phyloP scores from a whole-genome alignment of 1,140 invertebrate genomes.

The Nephila pilipes region DNA sequence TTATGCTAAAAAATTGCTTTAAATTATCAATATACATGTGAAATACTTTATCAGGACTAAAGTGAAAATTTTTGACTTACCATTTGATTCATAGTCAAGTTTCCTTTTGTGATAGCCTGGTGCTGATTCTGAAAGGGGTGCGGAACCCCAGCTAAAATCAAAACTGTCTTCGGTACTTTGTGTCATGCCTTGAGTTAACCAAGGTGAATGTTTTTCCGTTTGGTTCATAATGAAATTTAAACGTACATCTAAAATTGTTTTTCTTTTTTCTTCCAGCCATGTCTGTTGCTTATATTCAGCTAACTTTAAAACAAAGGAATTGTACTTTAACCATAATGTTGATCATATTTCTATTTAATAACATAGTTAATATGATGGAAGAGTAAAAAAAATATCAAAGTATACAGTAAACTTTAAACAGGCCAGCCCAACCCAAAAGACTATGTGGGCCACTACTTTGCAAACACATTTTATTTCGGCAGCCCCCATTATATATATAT shows the following conservation, averaged over 20 bases:
- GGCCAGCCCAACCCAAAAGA: no score
- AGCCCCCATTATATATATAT: no score
- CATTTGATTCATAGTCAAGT: not conserved
- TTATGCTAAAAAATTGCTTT: no score
- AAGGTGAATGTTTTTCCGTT: slow-evolving; percentile 98
- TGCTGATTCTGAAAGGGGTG: slow-evolving; percentile 65
- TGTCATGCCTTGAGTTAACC: slow-evolving; percentile 91
- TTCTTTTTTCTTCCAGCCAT: slow-evolving; percentile 95
- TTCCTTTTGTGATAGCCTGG: slow-evolving; percentile 60
- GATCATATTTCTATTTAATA: no score
- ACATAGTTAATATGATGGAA: no score
- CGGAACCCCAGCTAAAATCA: slow-evolving; percentile 63
- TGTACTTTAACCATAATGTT: no score
- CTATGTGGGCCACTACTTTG: no score
- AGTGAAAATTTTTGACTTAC: not conserved
- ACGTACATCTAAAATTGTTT: slow-evolving; percentile 97
- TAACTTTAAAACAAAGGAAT: slow-evolving; percentile 83
- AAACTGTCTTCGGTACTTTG: slow-evolving; percentile 80
- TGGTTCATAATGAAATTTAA: slow-evolving; percentile 99
- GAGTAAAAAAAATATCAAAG: no score
- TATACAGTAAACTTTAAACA: no score
- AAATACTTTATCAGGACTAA: no score
- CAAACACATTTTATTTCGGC: no score
- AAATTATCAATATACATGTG: no score
- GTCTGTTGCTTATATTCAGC: slow-evolving; percentile 97